A percentile compares a stretch with the other conserved stretches of the same genome.
These are phyloP conservation scores for Saccostrea echinata DNA, from an alignment of 1,140 invertebrate species.

Conservation along the genomic window DNA sequence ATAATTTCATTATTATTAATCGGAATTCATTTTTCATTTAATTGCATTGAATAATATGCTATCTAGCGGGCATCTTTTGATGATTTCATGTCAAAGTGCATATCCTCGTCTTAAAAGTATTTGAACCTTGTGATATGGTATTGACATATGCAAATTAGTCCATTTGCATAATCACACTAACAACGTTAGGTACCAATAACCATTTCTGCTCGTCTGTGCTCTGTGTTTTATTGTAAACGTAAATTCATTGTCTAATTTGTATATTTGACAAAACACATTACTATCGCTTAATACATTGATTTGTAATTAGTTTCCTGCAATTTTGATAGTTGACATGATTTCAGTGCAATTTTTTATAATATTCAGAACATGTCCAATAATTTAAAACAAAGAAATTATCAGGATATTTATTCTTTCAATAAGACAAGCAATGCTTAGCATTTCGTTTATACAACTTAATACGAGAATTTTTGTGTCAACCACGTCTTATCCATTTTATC, in stretches of 20 bases:
- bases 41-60: constrained; percentile 8
- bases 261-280: constrained; percentile 10
- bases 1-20: background rate
- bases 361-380: background rate
- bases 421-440: background rate
- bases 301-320: constrained; percentile 15
- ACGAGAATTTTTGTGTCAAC: too few relatives aligned
- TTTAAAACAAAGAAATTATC: background rate
- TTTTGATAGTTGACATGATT: background rate
- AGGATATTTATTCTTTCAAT: background rate
- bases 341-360: background rate
- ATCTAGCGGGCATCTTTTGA: background rate
- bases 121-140: constrained; percentile 24
- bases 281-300: background rate
- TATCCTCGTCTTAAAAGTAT: constrained; percentile 11
- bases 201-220: background rate
- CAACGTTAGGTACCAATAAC: constrained; percentile 21
- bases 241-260: constrained; percentile 20
- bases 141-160: constrained; percentile 27
- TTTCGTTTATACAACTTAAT: background rate
- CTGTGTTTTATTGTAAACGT: background rate
- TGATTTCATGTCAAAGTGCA: background rate
- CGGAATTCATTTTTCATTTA: background rate
- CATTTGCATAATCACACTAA: constrained; percentile 20
- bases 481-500: too few relatives aligned